Evolutionary conservation across 1,140 invertebrate genomes (phyloP), one percentile per base, ranked within the genome.

Genomic region (Samia ricini): DNA sequence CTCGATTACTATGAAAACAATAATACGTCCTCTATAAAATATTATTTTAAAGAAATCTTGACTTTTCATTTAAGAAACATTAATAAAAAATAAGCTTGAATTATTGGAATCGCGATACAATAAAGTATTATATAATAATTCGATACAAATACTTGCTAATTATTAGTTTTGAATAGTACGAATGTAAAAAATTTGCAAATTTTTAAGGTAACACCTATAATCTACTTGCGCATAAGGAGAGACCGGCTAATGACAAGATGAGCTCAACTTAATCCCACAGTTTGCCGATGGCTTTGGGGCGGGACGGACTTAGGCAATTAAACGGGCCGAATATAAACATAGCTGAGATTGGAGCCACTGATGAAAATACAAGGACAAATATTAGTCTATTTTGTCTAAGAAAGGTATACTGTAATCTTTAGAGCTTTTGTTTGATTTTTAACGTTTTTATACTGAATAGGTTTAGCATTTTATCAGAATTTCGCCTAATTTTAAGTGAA

Each of bases 171-270:
- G n/a, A n/a, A n/a, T n/a, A n/a, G 4, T 42, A 42, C 15, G 1
- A 4, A 4, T 42, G 10, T 19, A 15, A 10, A 22, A 22, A 23
- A 4, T 55, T 24, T 23, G 22, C n/a, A 24, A 23, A 24, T 1
- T 12, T 18, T 55, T 12, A 23, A 1, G 15, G 4, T 55, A 8
- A 42, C 12, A 42, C n/a, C n/a, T 42, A 42, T 42, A 42, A 42
- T 55, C 15, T n/a, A 22, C 24, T 55, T 55, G 15, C n/a, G 33
- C 12, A 15, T 29, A 29, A 0, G 12, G 15, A 42, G 33, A 42
- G 50, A 50, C 50, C 20, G 52, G 33, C 61, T 65, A 69, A 69
- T 69, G 62, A 69, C 64, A 69, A 72, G 68, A 72, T 72, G 64
- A 72, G 56, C 36, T 58, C 20, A 59, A 69, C 51, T 64, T 68